Percentiles rank a stretch among this genome's conserved stretches.
phyloP scores from a whole-genome alignment of 2,888 invertebrate species.

The Patella pellucida region DNA sequence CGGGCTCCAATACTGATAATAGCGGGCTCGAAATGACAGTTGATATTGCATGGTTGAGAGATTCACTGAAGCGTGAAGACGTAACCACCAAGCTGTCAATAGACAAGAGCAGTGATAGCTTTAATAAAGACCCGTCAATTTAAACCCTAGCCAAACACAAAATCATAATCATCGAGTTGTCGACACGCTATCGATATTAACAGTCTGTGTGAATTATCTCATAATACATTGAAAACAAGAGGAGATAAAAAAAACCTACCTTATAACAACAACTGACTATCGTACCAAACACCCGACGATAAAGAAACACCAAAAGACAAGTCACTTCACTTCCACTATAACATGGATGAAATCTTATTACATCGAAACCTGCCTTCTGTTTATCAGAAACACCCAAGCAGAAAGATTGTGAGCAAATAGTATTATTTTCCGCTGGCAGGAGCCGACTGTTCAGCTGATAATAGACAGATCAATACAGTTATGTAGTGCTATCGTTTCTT shows the following conservation, averaged over 20 bases:
- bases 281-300: too few relatives aligned
- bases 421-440: not conserved
- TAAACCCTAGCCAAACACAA: not conserved
- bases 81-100: constrained; percentile 6
- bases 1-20: not conserved
- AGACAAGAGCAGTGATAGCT: not conserved
- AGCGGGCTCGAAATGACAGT: not conserved
- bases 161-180: not conserved
- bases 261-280: too few relatives aligned
- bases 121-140: constrained; percentile 5
- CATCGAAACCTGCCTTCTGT: not conserved
- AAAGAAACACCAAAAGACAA: too few relatives aligned
- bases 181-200: too few relatives aligned
- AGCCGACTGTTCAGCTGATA: constrained; percentile 4
- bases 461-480: not conserved
- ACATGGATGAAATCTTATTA: too few relatives aligned
- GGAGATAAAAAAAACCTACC: too few relatives aligned
- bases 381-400: not conserved
- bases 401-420: not conserved
- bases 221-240: too few relatives aligned
- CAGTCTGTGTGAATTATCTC: too few relatives aligned
- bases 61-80: not conserved
- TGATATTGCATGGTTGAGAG: not conserved
- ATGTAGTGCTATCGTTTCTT: constrained; percentile 11
- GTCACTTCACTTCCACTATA: too few relatives aligned